Evolutionary conservation across 2,888 invertebrate species (phyloP), one percentile per base, ranked within the genome.

Genomic region (Aspidiotus rigidus): DNA sequence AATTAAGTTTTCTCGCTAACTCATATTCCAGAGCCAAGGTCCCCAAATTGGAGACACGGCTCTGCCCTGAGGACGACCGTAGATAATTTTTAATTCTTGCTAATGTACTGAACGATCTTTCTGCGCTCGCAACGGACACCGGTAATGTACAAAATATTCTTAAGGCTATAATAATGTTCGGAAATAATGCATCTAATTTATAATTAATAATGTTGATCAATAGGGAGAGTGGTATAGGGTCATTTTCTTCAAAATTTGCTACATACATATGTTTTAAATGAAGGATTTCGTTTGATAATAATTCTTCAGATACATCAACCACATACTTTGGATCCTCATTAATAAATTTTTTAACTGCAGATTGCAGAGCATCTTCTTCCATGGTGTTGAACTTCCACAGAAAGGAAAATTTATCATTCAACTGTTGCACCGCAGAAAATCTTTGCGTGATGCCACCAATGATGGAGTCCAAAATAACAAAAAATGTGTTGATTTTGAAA

Each of bases 71-170:
- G 16, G 53, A 61, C 10, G 61, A 69, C 10, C 69, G 44, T 10
- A 44, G 54, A 49, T 42, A 60, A 59, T 66, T 11, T 57, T 66
- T 66, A 7, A 66, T 28, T 40, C 59, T 39, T 42, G 66, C 9
- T n/a, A 69, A 54, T n/a, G 17, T n/a, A 49, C 61, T 69, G 69
- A 69, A 69, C 2, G 60, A 60, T 13, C 53, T 8, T 17, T 66
- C 56, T 42, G 42, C 61, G 39, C 17, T 49, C n/a, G 69, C 69
- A 42, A 69, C 69, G 7, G 69, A 49, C 8, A 61, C 69, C 39
- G 69, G 61, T 28, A 69, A 53, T 7, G 60, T 69, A 40, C 69
- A 69, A 61, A 69, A 69, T 60, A 69, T 61, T 13, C 61, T 7
- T 40, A 69, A 54, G 15, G 60, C 61, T 13, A 49, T 49, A 69